These are phyloP conservation scores for Neolamprologus brichardi DNA, from an alignment of 2,113 vertebrate genomes.

Conservation along the genomic window DNA sequence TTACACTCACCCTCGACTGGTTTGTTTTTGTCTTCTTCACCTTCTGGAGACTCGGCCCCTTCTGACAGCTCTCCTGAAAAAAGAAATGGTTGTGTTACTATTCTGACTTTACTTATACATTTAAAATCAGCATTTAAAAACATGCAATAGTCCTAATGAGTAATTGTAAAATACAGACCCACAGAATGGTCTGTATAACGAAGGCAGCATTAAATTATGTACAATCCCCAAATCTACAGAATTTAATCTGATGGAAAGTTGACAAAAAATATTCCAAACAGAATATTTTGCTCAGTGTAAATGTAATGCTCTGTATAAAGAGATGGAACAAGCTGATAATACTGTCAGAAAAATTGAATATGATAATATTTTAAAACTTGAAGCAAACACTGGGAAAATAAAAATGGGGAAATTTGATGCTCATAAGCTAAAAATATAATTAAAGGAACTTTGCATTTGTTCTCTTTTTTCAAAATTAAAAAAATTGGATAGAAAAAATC, in stretches of 20 bases:
- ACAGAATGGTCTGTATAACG: neutral
- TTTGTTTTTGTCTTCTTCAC: slow-evolving; percentile 50
- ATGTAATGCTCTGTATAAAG: neutral
- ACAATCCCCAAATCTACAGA: neutral
- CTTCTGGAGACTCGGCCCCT: slow-evolving; percentile 46
- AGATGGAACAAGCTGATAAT: neutral
- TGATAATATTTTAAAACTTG: neutral
- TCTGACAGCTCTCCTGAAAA: slow-evolving; percentile 65
- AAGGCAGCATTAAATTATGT: neutral
- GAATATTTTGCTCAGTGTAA: neutral
- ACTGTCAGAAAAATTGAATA: neutral
- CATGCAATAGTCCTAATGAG: neutral
- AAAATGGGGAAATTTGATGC: neutral
- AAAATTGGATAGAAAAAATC: neutral
- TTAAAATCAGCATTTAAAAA: neutral
- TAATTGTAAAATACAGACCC: neutral
- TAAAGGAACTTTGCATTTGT: neutral
- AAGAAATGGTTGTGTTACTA: neutral
- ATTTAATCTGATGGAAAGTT: neutral
- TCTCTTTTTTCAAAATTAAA: neutral
- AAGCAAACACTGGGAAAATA: neutral
- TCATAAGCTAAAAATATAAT: neutral
- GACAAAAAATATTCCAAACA: neutral
- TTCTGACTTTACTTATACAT: neutral
- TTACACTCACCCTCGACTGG: slow-evolving; percentile 48